phyloP scores from a whole-genome alignment of 2,113 vertebrate species.

The Natator depressus region DNA sequence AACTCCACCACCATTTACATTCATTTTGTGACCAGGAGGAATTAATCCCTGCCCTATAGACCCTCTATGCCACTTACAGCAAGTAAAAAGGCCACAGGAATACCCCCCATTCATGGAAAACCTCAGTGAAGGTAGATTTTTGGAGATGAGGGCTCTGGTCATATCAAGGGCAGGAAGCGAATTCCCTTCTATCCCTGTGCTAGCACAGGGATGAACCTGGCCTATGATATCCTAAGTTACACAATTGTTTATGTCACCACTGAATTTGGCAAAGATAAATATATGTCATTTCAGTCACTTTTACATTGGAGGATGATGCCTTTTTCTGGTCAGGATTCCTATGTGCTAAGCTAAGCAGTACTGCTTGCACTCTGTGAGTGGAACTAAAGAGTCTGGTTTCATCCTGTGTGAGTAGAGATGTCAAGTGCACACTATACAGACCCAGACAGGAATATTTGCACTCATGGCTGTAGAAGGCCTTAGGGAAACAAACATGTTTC shows the following conservation, averaged over 20 bases:
- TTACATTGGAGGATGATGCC: neutral
- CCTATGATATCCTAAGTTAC: neutral
- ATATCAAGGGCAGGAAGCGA: neutral
- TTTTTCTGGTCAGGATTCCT: neutral
- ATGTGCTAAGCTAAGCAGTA: neutral
- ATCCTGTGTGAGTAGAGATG: neutral
- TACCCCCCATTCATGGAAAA: too few relatives aligned
- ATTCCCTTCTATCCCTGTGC: neutral
- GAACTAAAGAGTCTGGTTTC: neutral
- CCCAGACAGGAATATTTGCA: neutral
- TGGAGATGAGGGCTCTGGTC: too few relatives aligned
- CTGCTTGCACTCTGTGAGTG: neutral
- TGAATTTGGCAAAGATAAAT: neutral
- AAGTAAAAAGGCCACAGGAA: too few relatives aligned
- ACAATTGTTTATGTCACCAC: neutral
- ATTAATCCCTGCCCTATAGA: neutral
- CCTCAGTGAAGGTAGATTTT: too few relatives aligned
- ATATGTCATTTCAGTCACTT: neutral
- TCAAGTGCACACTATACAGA: neutral
- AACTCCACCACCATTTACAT: too few relatives aligned
- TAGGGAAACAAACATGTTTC: fast-evolving
- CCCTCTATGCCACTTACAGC: too few relatives aligned
- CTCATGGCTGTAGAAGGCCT: fast-evolving
- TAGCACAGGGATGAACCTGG: neutral
- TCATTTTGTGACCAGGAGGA: neutral